Percentiles rank a stretch among this genome's conserved stretches.
These are phyloP conservation scores for Fragum whitleyi DNA, from an alignment of 2,888 invertebrate genomes.

Conservation along the genomic window DNA sequence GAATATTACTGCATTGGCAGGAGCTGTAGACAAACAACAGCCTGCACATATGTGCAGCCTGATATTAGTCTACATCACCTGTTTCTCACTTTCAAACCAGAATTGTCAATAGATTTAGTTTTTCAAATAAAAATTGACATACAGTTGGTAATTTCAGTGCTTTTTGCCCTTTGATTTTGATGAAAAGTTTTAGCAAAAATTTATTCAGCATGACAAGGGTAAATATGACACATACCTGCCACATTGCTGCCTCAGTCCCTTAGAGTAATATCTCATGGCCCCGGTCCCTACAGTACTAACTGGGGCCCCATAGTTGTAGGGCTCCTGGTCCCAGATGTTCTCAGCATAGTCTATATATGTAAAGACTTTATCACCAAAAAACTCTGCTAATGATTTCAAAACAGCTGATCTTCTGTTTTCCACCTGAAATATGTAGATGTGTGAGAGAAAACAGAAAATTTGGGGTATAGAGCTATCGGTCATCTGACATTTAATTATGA, in stretches of 20 bases:
- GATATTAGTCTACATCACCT: too few species aligned
- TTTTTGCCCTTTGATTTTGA: too few species aligned
- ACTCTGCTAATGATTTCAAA: constrained; percentile 81
- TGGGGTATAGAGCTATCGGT: neutral
- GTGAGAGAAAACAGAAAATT: neutral
- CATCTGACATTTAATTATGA: too few species aligned
- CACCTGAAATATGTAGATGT: constrained; percentile 58
- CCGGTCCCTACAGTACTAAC: constrained; percentile 81
- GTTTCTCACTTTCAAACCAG: too few species aligned
- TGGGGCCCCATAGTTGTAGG: constrained; percentile 83
- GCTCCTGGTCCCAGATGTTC: constrained; percentile 83
- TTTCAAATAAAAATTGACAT: too few species aligned
- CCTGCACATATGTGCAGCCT: too few species aligned
- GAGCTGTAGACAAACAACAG: too few species aligned
- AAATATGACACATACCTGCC: constrained; percentile 70
- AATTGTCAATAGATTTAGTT: too few species aligned
- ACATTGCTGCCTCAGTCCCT: constrained; percentile 79
- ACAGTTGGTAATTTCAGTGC: too few species aligned
- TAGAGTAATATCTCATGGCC: constrained; percentile 76
- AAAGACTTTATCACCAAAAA: constrained; percentile 81
- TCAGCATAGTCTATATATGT: constrained; percentile 82
- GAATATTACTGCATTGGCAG: too few species aligned
- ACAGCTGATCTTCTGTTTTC: constrained; percentile 84
- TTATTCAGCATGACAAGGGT: too few species aligned
- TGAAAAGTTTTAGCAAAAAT: too few species aligned